These are phyloP conservation scores for Sphaerophoria taeniata DNA, from an alignment of 2,888 invertebrate genomes.

Conservation along the genomic window DNA sequence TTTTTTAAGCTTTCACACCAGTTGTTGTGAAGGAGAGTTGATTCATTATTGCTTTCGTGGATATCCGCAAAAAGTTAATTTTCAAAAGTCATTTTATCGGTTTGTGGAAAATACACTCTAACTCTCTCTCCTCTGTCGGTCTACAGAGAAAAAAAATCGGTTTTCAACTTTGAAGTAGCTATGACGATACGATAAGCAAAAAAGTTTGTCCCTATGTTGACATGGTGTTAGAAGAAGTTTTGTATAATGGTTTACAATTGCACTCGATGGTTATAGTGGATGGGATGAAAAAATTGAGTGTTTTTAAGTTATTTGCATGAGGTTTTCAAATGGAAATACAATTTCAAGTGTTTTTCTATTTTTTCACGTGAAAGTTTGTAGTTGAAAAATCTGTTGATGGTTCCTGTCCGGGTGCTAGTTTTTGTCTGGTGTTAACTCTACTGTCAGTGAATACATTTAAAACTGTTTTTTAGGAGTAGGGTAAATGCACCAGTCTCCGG, in stretches of 20 bases:
- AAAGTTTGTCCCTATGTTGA: constrained; percentile 51
- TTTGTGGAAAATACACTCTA: not conserved
- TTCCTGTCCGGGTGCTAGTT: too few relatives aligned
- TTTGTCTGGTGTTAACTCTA: too few relatives aligned
- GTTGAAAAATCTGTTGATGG: not conserved
- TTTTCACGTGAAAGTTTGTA: not conserved
- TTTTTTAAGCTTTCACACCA: constrained; percentile 39
- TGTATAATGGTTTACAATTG: constrained; percentile 25
- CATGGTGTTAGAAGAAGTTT: constrained; percentile 62
- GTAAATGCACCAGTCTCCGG: too few relatives aligned
- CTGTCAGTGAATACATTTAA: too few relatives aligned
- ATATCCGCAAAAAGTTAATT: constrained; percentile 68
- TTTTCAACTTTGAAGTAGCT: constrained; percentile 4
- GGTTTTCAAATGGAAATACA: not conserved
- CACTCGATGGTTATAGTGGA: not conserved
- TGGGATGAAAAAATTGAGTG: not conserved
- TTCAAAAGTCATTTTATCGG: constrained; percentile 55
- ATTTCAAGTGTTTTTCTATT: not conserved
- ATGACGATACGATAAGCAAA: constrained; percentile 44
- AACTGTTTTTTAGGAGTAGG: too few relatives aligned
- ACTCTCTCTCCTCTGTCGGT: not conserved
- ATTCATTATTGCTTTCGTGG: constrained; percentile 69
- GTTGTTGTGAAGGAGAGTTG: constrained; percentile 44
- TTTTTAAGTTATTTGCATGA: constrained; percentile 12
- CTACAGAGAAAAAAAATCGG: not conserved